phyloP scores from a whole-genome alignment of 2,797 vertebrate species.

The Takifugu ocellatus region DNA sequence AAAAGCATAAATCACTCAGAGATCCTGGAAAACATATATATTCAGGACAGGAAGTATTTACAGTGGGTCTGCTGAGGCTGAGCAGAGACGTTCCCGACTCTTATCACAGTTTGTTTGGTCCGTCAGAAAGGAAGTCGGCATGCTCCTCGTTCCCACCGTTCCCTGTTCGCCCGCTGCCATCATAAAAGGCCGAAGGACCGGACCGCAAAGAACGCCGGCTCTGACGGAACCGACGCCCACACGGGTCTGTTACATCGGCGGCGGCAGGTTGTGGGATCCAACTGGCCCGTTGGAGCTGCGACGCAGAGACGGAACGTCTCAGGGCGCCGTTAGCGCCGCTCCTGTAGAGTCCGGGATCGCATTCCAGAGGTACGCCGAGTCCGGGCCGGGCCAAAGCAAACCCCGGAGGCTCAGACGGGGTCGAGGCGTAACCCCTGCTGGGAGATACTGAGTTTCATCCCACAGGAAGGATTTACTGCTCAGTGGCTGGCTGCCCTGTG shows the following conservation, averaged over 20 bases:
- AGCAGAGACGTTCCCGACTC: constrained; percentile 3
- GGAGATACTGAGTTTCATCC: constrained; percentile 66
- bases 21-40: background rate
- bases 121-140: constrained; percentile 50
- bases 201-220: constrained; percentile 14
- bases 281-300: constrained; percentile 6
- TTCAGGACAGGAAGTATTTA: constrained; percentile 7
- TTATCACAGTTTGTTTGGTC: constrained; percentile 54
- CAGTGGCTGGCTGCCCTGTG: constrained; percentile 12
- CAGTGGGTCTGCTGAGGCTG: constrained; percentile 8
- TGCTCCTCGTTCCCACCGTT: constrained; percentile 60
- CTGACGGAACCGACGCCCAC: constrained; percentile 14
- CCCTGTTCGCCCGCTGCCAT: constrained; percentile 41
- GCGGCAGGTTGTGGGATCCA: constrained; percentile 13
- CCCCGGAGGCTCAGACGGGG: constrained; percentile 62
- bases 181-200: constrained; percentile 32
- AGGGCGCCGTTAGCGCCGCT: constrained; percentile 24
- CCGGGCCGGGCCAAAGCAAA: constrained; percentile 56
- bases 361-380: constrained; percentile 56
- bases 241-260: constrained; percentile 29
- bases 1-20: background rate
- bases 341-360: constrained; percentile 28
- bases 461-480: constrained; percentile 66
- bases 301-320: constrained; percentile 22
- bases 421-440: constrained; percentile 61